phyloP scores from a whole-genome alignment of 2,113 vertebrate species.

The Protomyctophum bolini region DNA sequence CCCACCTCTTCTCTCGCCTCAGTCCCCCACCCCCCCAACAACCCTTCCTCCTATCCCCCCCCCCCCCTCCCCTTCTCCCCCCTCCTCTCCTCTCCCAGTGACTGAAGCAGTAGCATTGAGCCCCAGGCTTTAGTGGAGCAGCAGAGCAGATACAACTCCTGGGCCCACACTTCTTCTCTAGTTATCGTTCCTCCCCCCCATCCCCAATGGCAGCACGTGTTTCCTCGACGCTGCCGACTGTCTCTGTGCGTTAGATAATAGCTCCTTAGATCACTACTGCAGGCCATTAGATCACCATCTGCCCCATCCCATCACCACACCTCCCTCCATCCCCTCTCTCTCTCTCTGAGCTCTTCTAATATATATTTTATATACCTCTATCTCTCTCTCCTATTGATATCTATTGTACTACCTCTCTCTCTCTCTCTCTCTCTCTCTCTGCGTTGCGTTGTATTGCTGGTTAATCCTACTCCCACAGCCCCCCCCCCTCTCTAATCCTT shows the following conservation, averaged over 20 bases:
- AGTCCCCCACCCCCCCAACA: not conserved
- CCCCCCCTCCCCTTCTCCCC: not conserved
- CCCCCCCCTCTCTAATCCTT: conserved; percentile 57
- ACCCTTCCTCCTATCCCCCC: not conserved
- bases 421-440: not conserved
- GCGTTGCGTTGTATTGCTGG: conserved; percentile 42
- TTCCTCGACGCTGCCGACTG: conserved; percentile 47
- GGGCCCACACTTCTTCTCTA: conserved; percentile 12
- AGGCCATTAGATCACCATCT: conserved; percentile 67
- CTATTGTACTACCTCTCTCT: not conserved
- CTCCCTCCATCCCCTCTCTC: conserved; percentile 30
- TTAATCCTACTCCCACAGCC: conserved; percentile 61
- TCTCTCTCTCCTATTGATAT: not conserved
- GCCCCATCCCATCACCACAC: conserved; percentile 60
- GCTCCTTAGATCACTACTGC: conserved; percentile 61
- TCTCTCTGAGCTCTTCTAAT: not conserved
- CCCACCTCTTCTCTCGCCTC: not conserved
- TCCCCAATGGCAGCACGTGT: conserved; percentile 48
- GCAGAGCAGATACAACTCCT: conserved; percentile 18
- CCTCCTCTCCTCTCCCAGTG: not conserved
- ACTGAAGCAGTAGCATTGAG: conserved; percentile 21
- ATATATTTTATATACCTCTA: not conserved
- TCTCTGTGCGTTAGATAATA: conserved; percentile 65
- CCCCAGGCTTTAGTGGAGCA: conserved; percentile 32
- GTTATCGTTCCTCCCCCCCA: not conserved